A percentile compares a stretch with the other conserved stretches of the same genome.
Conservation (phyloP, 2,113 vertebrate genomes). For the Channa maculata region DNA sequence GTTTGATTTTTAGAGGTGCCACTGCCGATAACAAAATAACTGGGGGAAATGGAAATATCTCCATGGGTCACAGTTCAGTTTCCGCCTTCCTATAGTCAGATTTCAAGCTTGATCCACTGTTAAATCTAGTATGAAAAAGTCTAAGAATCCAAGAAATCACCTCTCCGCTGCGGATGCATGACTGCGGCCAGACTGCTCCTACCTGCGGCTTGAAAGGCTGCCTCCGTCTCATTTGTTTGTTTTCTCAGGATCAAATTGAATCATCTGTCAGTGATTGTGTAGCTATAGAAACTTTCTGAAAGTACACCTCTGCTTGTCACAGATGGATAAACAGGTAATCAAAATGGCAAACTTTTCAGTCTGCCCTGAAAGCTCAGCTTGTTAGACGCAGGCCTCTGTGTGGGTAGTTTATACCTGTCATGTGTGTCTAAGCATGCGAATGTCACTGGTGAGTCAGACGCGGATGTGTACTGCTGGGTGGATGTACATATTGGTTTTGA, state of each 20-base stretch:
- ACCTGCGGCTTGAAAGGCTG: neutral
- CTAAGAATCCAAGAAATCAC: constrained; percentile 28
- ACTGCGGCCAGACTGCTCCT: neutral
- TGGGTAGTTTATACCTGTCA: neutral
- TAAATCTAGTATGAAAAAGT: constrained; percentile 24
- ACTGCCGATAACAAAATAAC: neutral
- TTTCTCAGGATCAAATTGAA: constrained; percentile 16
- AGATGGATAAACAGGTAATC: constrained; percentile 19
- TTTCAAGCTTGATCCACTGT: constrained; percentile 29
- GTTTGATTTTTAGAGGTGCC: neutral
- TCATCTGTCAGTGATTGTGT: constrained; percentile 7
- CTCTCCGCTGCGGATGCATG: neutral
- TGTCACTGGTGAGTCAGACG: too few relatives aligned
- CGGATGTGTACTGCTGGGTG: too few relatives aligned
- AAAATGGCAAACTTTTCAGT: neutral
- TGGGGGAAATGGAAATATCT: constrained; percentile 15
- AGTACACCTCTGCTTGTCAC: constrained; percentile 12
- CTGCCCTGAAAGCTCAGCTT: constrained; percentile 9
- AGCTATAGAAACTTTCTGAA: neutral
- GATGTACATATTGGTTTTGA: too few relatives aligned
- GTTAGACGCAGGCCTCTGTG: neutral
- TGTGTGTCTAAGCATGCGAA: neutral
- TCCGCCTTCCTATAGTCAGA: constrained; percentile 6
- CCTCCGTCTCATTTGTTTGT: neutral
- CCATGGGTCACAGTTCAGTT: constrained; percentile 1